These are phyloP conservation scores for Strigamia crassipes DNA, from an alignment of 2,888 invertebrate species.

Conservation along the genomic window DNA sequence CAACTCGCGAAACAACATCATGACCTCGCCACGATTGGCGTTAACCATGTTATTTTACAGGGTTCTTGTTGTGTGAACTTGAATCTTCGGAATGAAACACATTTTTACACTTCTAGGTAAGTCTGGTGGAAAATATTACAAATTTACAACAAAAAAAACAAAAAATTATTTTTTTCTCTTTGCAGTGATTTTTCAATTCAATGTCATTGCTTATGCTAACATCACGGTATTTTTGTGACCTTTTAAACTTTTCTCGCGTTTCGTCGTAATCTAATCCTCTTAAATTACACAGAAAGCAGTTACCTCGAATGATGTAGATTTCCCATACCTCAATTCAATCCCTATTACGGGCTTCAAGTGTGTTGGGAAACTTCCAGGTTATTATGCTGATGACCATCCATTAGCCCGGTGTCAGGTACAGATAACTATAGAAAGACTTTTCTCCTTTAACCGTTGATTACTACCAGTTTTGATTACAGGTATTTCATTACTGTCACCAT, in stretches of 20 bases:
- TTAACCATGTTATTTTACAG: background rate
- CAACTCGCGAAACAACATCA: conserved; percentile 10
- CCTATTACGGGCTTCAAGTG: conserved; percentile 47
- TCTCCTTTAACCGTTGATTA: background rate
- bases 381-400: conserved; percentile 48
- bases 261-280: background rate
- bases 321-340: conserved; percentile 45
- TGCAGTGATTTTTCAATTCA: background rate
- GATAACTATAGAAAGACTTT: background rate
- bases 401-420: conserved; percentile 47
- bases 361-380: conserved; percentile 44
- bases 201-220: background rate
- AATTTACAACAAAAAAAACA: too few species aligned
- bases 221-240: conserved; percentile 5
- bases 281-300: background rate
- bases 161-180: background rate
- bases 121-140: background rate
- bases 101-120: background rate
- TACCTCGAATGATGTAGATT: conserved; percentile 28
- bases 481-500: conserved; percentile 50
- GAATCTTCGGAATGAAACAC: conserved; percentile 4
- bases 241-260: background rate
- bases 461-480: conserved; percentile 34
- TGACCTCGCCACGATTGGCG: conserved; percentile 18
- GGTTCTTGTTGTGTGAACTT: background rate